Conservation (phyloP, 2,113 vertebrate genomes). For the Colius striatus region DNA sequence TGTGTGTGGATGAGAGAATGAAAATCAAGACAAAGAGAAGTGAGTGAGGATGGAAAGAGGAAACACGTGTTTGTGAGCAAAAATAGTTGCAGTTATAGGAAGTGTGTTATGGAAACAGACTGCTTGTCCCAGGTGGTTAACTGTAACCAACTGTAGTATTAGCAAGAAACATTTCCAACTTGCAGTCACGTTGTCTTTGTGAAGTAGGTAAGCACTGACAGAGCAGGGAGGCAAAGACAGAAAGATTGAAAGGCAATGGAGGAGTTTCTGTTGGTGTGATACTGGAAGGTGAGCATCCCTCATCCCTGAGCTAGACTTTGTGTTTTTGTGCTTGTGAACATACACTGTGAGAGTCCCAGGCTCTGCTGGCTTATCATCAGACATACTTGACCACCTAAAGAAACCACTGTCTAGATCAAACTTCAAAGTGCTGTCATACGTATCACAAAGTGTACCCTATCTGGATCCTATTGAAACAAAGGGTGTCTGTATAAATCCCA, state of each 20-base stretch:
- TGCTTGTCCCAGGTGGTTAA: constrained; percentile 48
- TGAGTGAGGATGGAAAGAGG: constrained; percentile 52
- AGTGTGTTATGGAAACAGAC: constrained; percentile 33
- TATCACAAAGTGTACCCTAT: neutral
- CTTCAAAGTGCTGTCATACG: neutral
- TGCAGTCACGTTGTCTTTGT: neutral
- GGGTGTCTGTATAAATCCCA: neutral
- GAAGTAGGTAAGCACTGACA: neutral
- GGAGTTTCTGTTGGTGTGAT: neutral
- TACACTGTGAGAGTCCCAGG: neutral
- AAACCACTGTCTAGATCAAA: neutral
- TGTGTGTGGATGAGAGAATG: neutral
- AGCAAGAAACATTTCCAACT: neutral
- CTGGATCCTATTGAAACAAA: neutral
- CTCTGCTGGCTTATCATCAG: neutral
- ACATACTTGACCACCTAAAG: neutral
- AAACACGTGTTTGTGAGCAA: constrained; percentile 52
- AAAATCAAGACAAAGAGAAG: constrained; percentile 9
- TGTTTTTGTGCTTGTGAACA: neutral
- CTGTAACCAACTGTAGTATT: neutral
- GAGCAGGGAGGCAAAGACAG: neutral
- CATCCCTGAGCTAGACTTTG: neutral
- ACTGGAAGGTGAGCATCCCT: neutral
- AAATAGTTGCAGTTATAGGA: constrained; percentile 49
- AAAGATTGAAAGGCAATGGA: neutral